phyloP scores from a whole-genome alignment of 2,113 vertebrate species.

The Serinus canaria region DNA sequence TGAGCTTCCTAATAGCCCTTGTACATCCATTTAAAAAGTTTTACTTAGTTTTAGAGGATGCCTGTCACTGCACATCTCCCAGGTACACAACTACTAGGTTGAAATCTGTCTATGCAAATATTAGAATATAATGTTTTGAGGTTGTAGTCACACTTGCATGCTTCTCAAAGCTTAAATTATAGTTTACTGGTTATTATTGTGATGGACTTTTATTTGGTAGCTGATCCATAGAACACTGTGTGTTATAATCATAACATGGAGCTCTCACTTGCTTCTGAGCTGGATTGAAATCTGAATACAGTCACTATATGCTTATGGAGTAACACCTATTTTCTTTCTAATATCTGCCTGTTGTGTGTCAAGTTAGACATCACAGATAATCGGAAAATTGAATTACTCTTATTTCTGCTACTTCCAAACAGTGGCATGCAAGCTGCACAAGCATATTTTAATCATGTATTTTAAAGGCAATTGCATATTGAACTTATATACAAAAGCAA shows the following conservation, averaged over 20 bases:
- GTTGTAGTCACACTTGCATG: background rate
- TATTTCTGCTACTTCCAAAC: background rate
- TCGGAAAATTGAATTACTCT: background rate
- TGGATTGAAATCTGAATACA: background rate
- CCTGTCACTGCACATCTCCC: background rate
- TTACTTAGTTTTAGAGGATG: background rate
- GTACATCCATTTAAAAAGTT: background rate
- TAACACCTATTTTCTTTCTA: background rate
- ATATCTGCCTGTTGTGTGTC: background rate
- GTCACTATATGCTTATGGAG: background rate
- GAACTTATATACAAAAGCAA: background rate
- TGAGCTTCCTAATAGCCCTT: background rate
- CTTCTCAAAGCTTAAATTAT: background rate
- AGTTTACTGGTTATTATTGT: background rate
- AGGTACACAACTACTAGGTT: background rate
- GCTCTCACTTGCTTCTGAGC: background rate
- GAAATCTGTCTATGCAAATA: background rate
- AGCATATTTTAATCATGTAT: background rate
- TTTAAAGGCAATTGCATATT: background rate
- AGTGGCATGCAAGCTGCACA: background rate
- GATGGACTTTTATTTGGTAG: background rate
- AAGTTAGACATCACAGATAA: background rate
- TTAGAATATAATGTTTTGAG: background rate
- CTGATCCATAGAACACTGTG: background rate
- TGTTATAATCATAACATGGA: background rate